phyloP scores from a whole-genome alignment of 2,797 vertebrate genomes.

The Poeciliopsis infans region DNA sequence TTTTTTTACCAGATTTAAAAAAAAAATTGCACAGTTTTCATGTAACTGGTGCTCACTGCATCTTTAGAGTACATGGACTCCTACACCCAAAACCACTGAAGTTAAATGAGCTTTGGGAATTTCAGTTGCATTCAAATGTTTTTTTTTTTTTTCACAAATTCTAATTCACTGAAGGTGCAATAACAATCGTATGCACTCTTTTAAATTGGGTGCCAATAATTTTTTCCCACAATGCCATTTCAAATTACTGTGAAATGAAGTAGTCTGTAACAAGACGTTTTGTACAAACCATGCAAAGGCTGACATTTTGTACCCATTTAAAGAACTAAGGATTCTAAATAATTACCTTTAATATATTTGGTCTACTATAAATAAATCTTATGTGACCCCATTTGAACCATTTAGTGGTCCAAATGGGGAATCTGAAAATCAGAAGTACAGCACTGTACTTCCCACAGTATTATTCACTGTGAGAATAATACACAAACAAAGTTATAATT shows the following conservation, averaged over 20 bases:
- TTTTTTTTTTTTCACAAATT: constrained; percentile 16
- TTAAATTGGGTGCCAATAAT: neutral
- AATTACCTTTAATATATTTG: neutral
- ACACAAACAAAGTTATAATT: neutral
- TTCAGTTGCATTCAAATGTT: neutral
- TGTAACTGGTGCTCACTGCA: constrained; percentile 29
- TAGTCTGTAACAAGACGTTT: neutral
- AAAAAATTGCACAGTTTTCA: constrained; percentile 15
- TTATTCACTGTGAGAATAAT: neutral
- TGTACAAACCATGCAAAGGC: neutral
- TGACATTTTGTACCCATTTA: neutral
- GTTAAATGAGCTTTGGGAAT: constrained; percentile 9
- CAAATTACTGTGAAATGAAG: neutral
- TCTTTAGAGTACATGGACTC: constrained; percentile 30
- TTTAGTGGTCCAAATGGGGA: neutral
- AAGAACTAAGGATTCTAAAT: neutral
- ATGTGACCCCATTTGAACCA: neutral
- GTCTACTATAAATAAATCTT: neutral
- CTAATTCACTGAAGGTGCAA: neutral
- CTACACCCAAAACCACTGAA: constrained; percentile 8
- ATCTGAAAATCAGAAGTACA: neutral
- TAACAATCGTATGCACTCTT: neutral
- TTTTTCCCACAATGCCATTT: neutral
- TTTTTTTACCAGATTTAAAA: constrained; percentile 12
- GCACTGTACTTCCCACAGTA: neutral